Evolutionary conservation across 2,113 vertebrate genomes (phyloP), one percentile per base, ranked within the genome.

Genomic region (Cavia aperea): DNA sequence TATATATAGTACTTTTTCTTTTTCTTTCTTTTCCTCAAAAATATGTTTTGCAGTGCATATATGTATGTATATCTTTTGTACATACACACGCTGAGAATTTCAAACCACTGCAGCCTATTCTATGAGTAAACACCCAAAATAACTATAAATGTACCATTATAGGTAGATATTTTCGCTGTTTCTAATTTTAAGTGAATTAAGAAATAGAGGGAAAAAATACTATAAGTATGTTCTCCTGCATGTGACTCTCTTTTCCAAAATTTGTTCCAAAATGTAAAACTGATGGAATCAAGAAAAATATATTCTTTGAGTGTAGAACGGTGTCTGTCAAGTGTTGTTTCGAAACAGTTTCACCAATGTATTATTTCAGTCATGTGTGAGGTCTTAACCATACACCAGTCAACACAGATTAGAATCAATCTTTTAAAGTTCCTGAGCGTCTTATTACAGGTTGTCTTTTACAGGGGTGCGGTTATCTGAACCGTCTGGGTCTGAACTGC

Each of bases 41-140:
- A 16, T 39, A 51, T 13, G 3, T 51, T 19, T 81, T 46, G 14
- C 11, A n/a, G 7, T 11, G 2, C 29, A 2, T 19, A 1, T 46
- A 1, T 70, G 12, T 9, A 1, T 31, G 5, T 29, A 3, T 46
- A 1, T 12, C 4, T 49, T 18, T 7, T n/a, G 12, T 54, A 26
- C 3, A 23, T 36, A 26, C 1, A n/a, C 14, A 33, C 0, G 12
- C 29, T 29, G 13, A 85, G 31, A 65, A n/a, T 78, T 94, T 93
- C 18, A 89, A 94, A 85, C 3, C 16, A 73, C 51, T 29, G 12
- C 4, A 60, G 49, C 81, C 33, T 16, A 75, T 2, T 66, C 31
- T 46, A 54, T 0, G 1, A 93, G 70, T 33, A 6, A 56, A 58
- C 23, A 14, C 18, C 1, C 54, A 84, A n/a, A 83, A 49, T 91